Base-by-base conservation (phyloP, 2,113 vertebrate genomes). In the Mixornis gularis region DNA sequence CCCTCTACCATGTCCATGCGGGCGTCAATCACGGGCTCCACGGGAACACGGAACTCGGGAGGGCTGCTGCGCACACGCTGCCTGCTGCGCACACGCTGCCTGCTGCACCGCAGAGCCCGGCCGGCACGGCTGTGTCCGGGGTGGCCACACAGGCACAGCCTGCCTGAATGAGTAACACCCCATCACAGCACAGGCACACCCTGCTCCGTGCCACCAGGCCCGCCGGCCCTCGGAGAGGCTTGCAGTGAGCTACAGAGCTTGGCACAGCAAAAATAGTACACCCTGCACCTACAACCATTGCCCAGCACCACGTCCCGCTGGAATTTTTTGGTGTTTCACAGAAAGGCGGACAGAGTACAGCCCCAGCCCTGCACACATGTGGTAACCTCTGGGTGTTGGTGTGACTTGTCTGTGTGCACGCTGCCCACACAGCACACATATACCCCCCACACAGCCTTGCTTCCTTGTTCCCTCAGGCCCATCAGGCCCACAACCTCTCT, bases 341-440 rank as follows among this genome's bases (percentile, higher is more conserved):
- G 34, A 9, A 41, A 41, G n/a, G 7, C 0, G 2, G 26, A 22
- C 52, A 5, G 12, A 4, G 10, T 2, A 7, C 13, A 29, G 32
- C 21, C 13, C 1, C 11, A 49, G 16, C 20, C 4, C 9, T 0
- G 0, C 17, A 6, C 18, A 1, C 0, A 0, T 7, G 36, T 25
- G 30, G 0, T 26, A 17, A 17, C 18, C 56, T 21, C 3, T 0
- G 48, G 24, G 5, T 12, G 26, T 1, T 51, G 29, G 19, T 4
- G 69, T 22, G 22, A 13, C 1, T 8, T 8, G 1, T 2, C 13
- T 14, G 32, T 5, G 24, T 3, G 21, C 46, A 9, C 0, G 1
- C 10, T 7, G 4, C n/a, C n/a, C 13, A 1, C 21, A 10, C 9
- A 3, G 26, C 30, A 10, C 4, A 5, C 25, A 30, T 3, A 26